phyloP scores from a whole-genome alignment of 2,888 invertebrate genomes.

The Nymphalis c-album region DNA sequence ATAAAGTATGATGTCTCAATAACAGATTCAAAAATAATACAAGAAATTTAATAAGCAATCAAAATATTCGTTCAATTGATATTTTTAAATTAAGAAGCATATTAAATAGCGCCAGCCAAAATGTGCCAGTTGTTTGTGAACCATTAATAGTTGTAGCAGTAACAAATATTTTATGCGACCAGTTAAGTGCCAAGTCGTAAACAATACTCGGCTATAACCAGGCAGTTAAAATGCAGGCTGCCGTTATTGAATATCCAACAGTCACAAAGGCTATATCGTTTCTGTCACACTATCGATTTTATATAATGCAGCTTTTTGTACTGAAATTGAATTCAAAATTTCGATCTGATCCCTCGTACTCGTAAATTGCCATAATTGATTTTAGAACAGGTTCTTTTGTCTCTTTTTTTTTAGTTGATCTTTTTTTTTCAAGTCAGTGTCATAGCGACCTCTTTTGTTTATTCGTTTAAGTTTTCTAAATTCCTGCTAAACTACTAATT shows the following conservation, averaged over 20 bases:
- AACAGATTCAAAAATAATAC: too few relatives aligned
- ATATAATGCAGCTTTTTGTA: slow-evolving; percentile 26
- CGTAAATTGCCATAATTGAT: neutral
- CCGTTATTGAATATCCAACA: slow-evolving; percentile 41
- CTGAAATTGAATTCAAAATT: slow-evolving; percentile 3
- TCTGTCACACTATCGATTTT: slow-evolving; percentile 25
- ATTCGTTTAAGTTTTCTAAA: too few relatives aligned
- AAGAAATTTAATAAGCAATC: too few relatives aligned
- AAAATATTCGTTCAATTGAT: neutral
- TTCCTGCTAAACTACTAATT: too few relatives aligned
- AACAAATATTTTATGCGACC: slow-evolving; percentile 40
- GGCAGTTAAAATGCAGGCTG: slow-evolving; percentile 38
- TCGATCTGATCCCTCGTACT: neutral
- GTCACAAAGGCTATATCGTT: slow-evolving; percentile 40
- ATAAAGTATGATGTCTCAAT: too few relatives aligned
- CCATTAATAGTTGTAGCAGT: slow-evolving; percentile 37
- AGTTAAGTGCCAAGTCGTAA: slow-evolving; percentile 40
- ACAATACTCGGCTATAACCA: slow-evolving; percentile 38
- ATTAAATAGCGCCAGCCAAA: slow-evolving; percentile 22
- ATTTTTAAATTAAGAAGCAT: slow-evolving; percentile 5
- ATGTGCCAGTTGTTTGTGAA: slow-evolving; percentile 29
- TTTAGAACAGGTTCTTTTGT: neutral
- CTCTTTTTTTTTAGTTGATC: too few relatives aligned
- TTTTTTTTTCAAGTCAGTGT: too few relatives aligned
- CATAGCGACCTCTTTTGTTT: too few relatives aligned